Evolutionary conservation across 2,888 invertebrate species (phyloP).

Genomic region (Machimus atricapillus): DNA sequence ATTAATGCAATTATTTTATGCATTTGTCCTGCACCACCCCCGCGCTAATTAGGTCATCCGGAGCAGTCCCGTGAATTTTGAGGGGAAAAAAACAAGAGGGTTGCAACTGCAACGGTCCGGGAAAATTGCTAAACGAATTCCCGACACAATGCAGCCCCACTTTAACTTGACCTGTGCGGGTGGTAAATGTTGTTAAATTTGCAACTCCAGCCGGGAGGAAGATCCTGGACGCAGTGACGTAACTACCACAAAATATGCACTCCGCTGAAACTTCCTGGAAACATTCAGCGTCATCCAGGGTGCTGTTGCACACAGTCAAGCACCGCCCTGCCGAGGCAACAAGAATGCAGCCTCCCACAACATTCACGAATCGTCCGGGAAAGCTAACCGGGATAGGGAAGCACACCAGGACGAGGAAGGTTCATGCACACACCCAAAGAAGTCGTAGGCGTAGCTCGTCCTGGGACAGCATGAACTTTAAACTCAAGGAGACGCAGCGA

Average conservation of each 20-base stretch:
- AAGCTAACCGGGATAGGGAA: not conserved
- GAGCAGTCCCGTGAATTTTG: not conserved
- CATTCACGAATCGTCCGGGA: not conserved
- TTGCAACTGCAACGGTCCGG: not conserved
- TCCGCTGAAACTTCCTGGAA: not conserved
- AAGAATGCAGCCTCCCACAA: not conserved
- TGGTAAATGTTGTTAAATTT: not conserved
- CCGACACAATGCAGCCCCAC: not conserved
- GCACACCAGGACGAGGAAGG: not conserved
- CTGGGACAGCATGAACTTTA: conserved; percentile 26
- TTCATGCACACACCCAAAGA: not conserved
- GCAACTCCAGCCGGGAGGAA: not conserved
- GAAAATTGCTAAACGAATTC: not conserved
- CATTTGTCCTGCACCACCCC: not conserved
- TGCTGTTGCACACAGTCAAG: not conserved
- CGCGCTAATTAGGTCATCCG: not conserved
- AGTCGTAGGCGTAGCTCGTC: conserved; percentile 39
- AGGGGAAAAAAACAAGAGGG: not conserved
- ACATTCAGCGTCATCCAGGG: not conserved
- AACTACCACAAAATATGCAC: not conserved
- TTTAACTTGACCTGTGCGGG: not conserved
- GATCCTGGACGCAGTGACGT: not conserved
- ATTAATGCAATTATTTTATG: not conserved
- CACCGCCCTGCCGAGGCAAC: not conserved
- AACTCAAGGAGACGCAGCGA: not conserved